These are phyloP conservation scores for Cladorhizidae sp. DNA, from an alignment of 37 sponge, comb jelly and placozoan species.

Conservation along the genomic window DNA sequence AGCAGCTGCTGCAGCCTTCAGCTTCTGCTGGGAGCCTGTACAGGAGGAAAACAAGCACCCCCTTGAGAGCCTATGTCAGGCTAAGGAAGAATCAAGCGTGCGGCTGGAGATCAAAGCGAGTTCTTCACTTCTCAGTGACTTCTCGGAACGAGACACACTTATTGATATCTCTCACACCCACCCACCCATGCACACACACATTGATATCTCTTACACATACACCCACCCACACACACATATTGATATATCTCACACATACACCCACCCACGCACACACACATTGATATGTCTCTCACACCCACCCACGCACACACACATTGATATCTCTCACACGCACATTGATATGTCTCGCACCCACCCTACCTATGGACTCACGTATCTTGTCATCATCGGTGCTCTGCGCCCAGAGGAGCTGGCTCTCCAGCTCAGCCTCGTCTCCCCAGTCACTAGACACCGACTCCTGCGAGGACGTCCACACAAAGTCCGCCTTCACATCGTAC, in stretches of 20 bases:
- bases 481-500: background rate
- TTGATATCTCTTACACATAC: no score
- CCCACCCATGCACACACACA: background rate
- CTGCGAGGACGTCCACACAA: slow-evolving; percentile 12
- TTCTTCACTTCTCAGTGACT: no score
- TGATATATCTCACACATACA: background rate
- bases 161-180: background rate
- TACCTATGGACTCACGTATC: slow-evolving; percentile 36
- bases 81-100: no score
- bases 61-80: no score
- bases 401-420: slow-evolving; percentile 1
- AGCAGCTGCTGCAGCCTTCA: slow-evolving; percentile 25
- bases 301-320: background rate
- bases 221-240: background rate
- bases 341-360: background rate
- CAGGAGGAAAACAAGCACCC: no score
- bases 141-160: no score
- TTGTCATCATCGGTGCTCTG: slow-evolving; percentile 69
- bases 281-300: no score
- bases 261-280: no score
- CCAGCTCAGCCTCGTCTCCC: slow-evolving; percentile 17
- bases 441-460: slow-evolving; percentile 23
- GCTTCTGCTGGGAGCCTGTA: background rate
- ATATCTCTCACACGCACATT: no score
- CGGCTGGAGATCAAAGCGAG: no score